Conservation (phyloP, 2,888 invertebrate genomes). For the Leucozona laternaria region DNA sequence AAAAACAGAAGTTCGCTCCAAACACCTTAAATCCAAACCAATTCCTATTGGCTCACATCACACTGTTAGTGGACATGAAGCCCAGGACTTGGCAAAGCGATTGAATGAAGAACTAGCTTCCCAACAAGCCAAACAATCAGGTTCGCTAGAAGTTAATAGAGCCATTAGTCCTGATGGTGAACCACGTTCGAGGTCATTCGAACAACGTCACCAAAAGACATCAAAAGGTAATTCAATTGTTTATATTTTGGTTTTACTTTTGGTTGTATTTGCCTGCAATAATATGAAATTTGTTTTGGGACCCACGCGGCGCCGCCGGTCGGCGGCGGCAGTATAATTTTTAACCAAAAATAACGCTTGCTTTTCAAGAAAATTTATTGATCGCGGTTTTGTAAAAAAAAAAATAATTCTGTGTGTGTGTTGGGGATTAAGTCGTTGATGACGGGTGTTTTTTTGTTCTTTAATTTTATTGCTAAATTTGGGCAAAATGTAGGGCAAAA, state of each 20-base stretch:
- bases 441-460: constrained; percentile 52
- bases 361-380: constrained; percentile 34
- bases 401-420: constrained; percentile 31
- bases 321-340: constrained; percentile 39
- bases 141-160: constrained; percentile 81
- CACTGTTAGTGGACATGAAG: constrained; percentile 92
- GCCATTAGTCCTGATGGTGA: constrained; percentile 85
- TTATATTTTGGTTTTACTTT: constrained; percentile 16
- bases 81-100: constrained; percentile 89
- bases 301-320: too few relatives aligned
- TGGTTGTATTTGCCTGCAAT: constrained; percentile 53
- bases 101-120: constrained; percentile 87
- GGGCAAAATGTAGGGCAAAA: constrained; percentile 43
- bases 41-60: constrained; percentile 89
- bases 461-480: background rate
- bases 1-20: constrained; percentile 81
- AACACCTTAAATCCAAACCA: constrained; percentile 88
- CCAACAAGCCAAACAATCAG: constrained; percentile 79
- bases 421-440: constrained; percentile 70
- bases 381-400: constrained; percentile 5
- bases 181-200: constrained; percentile 88
- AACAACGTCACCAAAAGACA: constrained; percentile 85
- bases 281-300: constrained; percentile 68
- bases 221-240: constrained; percentile 79
- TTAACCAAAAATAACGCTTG: constrained; percentile 57